A percentile compares a stretch with the other conserved stretches of the same genome.
Evolutionary conservation across 2,888 invertebrate genomes (phyloP).

Genomic region (Aleiodes leptofemur): DNA sequence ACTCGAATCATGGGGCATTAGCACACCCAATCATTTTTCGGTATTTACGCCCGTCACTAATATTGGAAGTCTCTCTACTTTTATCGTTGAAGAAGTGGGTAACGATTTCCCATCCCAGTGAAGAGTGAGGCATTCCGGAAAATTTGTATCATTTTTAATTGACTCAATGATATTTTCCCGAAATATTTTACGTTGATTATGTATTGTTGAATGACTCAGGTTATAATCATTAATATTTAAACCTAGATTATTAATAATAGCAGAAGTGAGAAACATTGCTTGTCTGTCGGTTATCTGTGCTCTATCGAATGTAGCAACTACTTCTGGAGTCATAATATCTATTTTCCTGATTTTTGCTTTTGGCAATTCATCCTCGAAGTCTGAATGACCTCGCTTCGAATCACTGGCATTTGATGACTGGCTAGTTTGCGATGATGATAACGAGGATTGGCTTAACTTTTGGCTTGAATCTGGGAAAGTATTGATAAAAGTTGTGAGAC

Average conservation of each 20-base stretch:
- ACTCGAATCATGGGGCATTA: slow-evolving; percentile 12
- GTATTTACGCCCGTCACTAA: slow-evolving; percentile 13
- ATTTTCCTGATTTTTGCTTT: neutral
- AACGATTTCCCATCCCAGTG: slow-evolving; percentile 43
- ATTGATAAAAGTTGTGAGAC: no score
- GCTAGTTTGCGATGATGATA: no score
- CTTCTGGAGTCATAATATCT: neutral
- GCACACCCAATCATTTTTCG: slow-evolving; percentile 33
- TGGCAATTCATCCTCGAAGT: neutral
- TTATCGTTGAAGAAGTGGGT: slow-evolving; percentile 4
- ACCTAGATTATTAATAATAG: neutral
- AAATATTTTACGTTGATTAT: neutral
- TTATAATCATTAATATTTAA: slow-evolving; percentile 4
- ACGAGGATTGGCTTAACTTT: no score
- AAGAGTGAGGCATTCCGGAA: neutral
- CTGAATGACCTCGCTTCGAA: neutral
- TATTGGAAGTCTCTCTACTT: slow-evolving; percentile 32
- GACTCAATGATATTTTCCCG: neutral
- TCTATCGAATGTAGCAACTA: slow-evolving; percentile 6
- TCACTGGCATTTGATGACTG: no score
- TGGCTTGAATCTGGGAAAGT: no score
- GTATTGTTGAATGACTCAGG: neutral
- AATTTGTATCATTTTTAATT: slow-evolving; percentile 4
- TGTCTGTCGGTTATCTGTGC: neutral
- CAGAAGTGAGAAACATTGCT: neutral